Base-by-base conservation (phyloP, 2,113 vertebrate species). In the Istiophorus platypterus region DNA sequence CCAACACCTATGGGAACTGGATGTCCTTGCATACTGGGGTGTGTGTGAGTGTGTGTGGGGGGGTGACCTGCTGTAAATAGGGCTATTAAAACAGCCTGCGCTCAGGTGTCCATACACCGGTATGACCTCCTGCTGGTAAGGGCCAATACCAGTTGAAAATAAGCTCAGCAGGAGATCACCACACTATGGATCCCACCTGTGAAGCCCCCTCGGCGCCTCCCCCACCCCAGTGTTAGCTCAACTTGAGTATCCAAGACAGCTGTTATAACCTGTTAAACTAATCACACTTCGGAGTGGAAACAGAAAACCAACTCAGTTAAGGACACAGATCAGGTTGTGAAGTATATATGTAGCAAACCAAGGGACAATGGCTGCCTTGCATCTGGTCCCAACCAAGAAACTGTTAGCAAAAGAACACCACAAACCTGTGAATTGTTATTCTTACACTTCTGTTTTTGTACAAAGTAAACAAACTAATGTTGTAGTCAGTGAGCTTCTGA, bases 221-320 rank as follows among this genome's bases (percentile, higher is more conserved):
- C 20, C 26, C 54, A 51, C 52, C 15, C 18, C 37, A 72, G 3
- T 82, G 82, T 89, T 88, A 62, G 78, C 76, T 86, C 81, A 84
- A 87, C 66, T 80, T 75, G 45, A 81, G 83, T 29, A 37, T 83
- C 58, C 42, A 57, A 61, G 75, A 85, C 92, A 93, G 90, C 90
- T 91, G 90, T 83, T 74, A 17, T 81, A 88, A 87, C 78, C 81
- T 88, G 73, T 78, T 78, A 0, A 7, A 81, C 73, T 47, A 24
- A 17, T 75, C 47, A 71, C 76, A 61, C 26, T 26, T 56, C 15
- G 29, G 41, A 59, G 64, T 62, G 57, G 76, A 81, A 47, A 42
- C 45, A 72, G 34, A n/a, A n/a, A 76, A 64, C 17, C 7, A 18
- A 7, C 3, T 42, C 2, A 37, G 22, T 78, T 57, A 42, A 71